A percentile compares a stretch with the other conserved stretches of the same genome.
phyloP scores from a whole-genome alignment of 1,140 invertebrate species.

The Oppia nitens region DNA sequence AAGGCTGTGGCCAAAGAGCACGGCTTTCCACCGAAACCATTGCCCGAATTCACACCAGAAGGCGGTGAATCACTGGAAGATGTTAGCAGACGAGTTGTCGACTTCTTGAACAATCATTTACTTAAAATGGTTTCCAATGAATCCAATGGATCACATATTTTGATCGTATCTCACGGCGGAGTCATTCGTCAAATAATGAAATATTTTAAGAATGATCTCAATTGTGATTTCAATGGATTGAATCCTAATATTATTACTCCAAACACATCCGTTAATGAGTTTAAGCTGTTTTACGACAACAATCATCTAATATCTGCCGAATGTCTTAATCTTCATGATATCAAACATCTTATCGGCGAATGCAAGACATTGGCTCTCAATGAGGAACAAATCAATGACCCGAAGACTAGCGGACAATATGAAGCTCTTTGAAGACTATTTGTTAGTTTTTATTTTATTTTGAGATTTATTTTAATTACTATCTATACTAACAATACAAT shows the following conservation, averaged over 20 bases:
- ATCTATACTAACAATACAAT: neutral
- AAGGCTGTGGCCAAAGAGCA: neutral
- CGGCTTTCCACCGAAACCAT: neutral
- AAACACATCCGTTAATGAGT: constrained; percentile 16
- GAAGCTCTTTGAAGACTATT: neutral
- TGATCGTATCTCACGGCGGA: constrained; percentile 17
- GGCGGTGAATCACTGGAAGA: constrained; percentile 11
- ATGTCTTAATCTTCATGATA: constrained; percentile 12
- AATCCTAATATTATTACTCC: constrained; percentile 6
- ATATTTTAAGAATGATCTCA: constrained; percentile 5
- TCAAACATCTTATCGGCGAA: constrained; percentile 7
- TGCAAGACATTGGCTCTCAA: neutral
- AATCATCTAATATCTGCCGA: constrained; percentile 4
- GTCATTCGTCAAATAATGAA: constrained; percentile 14
- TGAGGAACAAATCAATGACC: constrained; percentile 5
- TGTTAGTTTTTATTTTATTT: neutral
- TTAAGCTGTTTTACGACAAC: neutral
- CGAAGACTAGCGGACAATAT: neutral
- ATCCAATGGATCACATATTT: neutral
- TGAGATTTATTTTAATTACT: neutral
- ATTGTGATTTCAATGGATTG: neutral
- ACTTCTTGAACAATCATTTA: constrained; percentile 4
- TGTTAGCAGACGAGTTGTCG: constrained; percentile 7
- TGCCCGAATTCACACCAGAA: constrained; percentile 7
- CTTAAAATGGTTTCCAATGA: neutral